These are phyloP conservation scores for Kryptolebias marmoratus DNA, from an alignment of 2,113 vertebrate genomes.

Conservation along the genomic window DNA sequence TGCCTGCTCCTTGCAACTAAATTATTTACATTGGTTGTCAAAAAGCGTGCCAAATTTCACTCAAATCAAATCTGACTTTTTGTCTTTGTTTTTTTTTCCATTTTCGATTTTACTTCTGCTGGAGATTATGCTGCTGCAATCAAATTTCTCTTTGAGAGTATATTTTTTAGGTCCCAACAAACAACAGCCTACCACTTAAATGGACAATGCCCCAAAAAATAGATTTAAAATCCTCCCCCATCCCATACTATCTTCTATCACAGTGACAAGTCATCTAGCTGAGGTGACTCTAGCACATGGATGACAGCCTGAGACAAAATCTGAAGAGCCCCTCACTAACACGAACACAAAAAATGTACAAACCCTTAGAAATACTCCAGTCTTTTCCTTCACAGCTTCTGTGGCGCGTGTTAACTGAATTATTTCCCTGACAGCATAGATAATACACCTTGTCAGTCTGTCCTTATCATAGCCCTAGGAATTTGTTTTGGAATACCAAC, in stretches of 20 bases:
- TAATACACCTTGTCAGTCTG: constrained; percentile 39
- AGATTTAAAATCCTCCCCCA: neutral
- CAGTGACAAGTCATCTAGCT: constrained; percentile 24
- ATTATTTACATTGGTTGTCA: too few species aligned
- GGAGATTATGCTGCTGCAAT: too few species aligned
- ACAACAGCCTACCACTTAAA: too few species aligned
- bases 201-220: neutral
- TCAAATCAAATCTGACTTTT: too few species aligned
- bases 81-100: too few species aligned
- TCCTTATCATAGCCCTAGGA: constrained; percentile 9
- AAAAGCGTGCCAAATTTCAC: too few species aligned
- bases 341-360: constrained; percentile 23
- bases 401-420: constrained; percentile 28
- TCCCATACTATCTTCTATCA: constrained; percentile 2
- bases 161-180: too few species aligned
- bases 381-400: constrained; percentile 38
- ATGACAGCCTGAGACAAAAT: constrained; percentile 12
- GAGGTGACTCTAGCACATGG: constrained; percentile 27
- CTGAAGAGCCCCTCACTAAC: constrained; percentile 23
- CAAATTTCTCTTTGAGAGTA: too few species aligned
- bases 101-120: too few species aligned
- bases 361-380: constrained; percentile 24
- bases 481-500: constrained; percentile 36
- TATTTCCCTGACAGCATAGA: constrained; percentile 38
- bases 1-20: too few species aligned